Evolutionary conservation across 2,888 invertebrate species (phyloP), one percentile per base, ranked within the genome.

Genomic region (Melipona bicolor): DNA sequence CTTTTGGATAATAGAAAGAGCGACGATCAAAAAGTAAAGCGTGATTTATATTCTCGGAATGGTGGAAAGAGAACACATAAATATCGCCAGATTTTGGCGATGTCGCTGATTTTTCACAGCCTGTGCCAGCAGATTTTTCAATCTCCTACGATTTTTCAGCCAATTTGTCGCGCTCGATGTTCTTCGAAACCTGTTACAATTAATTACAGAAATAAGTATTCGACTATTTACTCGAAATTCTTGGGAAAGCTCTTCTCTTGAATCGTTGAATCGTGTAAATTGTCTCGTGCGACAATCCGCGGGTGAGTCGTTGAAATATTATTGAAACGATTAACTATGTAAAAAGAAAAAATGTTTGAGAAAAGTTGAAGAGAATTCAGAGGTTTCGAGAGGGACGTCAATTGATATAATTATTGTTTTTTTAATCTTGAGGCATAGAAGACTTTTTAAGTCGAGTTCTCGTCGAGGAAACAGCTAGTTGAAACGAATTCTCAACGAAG

Each of bases 401-500:
- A 43, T 11, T 43, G 43, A 43, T 11, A 43, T 11, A 43, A 43
- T 43, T 43, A 9, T 36, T 36, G 9, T 36, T 27, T 3, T 36
- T 36, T 36, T 5, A 36, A 36, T 36, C 6, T 36, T 9, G 36
- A 36, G 9, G 43, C 43, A 43, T 2, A 9, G 9, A 9, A 43
- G 9, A 9, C 43, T 27, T 27, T 27, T 27, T 27, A 27, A 27
- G 27, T 27, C 27, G 24, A 24, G 24, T 24, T 24, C 24, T 24
- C 24, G 24, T 27, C 1, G 1, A 27, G n/a, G 52, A n/a, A 64
- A 64, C 36, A 64, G 19, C 50, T 61, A 19, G n/a, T 70, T 36
- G 36, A 54, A 69, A 49, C 27, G 62, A 71, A 72, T 81, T 72
- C 68, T 69, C 43, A 43, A 21, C n/a, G 61, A 56, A 61, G 52